A percentile compares a stretch with the other conserved stretches of the same genome.
phyloP scores from a whole-genome alignment of 2,888 invertebrate species.

The Drosophila mulleri region DNA sequence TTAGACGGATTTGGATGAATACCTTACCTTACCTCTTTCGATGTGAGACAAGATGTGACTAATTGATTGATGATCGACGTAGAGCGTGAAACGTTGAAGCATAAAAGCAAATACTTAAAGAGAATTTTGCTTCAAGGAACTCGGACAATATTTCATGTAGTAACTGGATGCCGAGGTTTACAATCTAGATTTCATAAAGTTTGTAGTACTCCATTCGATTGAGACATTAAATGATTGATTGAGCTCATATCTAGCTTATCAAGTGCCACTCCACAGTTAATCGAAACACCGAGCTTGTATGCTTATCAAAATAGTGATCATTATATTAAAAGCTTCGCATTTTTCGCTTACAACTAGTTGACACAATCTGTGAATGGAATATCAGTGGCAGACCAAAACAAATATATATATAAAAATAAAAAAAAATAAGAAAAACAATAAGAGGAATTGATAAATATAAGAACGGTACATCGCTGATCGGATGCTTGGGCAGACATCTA shows the following conservation, averaged over 20 bases:
- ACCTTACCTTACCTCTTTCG: too few relatives aligned
- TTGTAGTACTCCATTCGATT: too few relatives aligned
- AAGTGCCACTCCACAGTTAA: background rate
- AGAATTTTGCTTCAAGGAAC: too few relatives aligned
- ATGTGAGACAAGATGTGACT: too few relatives aligned
- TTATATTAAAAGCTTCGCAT: conserved; percentile 9
- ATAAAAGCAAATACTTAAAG: too few relatives aligned
- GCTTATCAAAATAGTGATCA: background rate
- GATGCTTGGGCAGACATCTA: too few relatives aligned
- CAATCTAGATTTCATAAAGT: too few relatives aligned
- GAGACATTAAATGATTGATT: too few relatives aligned
- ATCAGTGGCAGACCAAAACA: conserved; percentile 8
- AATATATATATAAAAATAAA: background rate
- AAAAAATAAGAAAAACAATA: background rate
- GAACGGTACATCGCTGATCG: background rate
- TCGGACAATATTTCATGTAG: too few relatives aligned
- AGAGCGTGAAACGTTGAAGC: background rate
- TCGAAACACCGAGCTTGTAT: background rate
- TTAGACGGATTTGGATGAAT: too few relatives aligned
- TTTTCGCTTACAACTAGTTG: conserved; percentile 16
- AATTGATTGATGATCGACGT: background rate
- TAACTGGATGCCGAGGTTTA: too few relatives aligned
- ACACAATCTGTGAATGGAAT: conserved; percentile 19
- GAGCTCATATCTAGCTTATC: too few relatives aligned
- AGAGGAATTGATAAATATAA: background rate